Percentiles rank a stretch among this genome's conserved stretches.
These are phyloP conservation scores for Oreochromis niloticus DNA, from an alignment of 2,113 vertebrate species.

Conservation along the genomic window DNA sequence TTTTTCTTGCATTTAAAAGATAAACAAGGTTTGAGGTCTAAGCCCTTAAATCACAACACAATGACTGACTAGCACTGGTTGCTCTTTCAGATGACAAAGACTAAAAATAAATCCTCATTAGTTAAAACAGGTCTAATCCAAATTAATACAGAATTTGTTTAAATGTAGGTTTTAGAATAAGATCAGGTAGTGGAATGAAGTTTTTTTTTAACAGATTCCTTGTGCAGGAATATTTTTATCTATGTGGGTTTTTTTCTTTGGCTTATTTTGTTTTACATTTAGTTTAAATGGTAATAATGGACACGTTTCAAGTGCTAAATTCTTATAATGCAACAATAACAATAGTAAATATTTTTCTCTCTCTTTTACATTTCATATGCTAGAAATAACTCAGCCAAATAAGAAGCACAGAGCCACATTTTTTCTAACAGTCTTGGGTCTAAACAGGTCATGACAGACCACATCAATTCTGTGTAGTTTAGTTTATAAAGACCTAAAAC, in stretches of 20 bases:
- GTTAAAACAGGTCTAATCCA: not conserved
- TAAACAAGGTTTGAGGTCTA: not conserved
- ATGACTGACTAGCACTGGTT: not conserved
- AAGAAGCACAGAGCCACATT: not conserved
- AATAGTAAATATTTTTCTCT: not conserved
- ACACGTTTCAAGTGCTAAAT: not conserved
- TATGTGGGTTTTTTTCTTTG: fast-evolving
- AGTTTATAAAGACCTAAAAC: not conserved
- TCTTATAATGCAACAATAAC: not conserved
- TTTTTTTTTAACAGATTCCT: too few species aligned
- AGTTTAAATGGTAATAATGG: not conserved
- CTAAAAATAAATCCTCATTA: not conserved
- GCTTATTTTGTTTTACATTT: not conserved
- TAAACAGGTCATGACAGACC: not conserved
- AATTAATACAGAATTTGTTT: not conserved
- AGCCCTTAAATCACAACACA: not conserved
- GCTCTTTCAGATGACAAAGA: not conserved
- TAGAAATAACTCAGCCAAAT: not conserved
- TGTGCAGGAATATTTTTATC: too few species aligned
- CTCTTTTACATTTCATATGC: not conserved
- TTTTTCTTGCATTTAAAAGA: not conserved
- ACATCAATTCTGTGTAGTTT: not conserved
- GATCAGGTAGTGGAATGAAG: not conserved
- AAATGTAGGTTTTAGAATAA: not conserved
- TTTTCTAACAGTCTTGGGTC: not conserved